Conservation (phyloP, 2,888 invertebrate species). For the Mystacides longicornis region DNA sequence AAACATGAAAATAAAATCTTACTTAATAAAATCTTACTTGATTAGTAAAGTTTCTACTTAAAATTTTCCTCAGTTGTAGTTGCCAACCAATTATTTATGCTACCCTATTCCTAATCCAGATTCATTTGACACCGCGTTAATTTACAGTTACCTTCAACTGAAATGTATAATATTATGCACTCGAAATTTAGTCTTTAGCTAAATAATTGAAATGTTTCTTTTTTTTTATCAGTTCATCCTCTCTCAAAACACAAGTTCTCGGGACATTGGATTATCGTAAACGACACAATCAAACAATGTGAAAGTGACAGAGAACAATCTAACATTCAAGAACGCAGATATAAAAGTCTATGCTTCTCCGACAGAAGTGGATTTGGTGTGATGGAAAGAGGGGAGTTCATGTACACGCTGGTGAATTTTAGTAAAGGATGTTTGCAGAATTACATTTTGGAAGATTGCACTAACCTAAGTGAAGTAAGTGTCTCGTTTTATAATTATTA, state of each 20-base stretch:
- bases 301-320: conserved; percentile 28
- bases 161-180: too few relatives aligned
- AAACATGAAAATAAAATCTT: too few relatives aligned
- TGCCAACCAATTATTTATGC: too few relatives aligned
- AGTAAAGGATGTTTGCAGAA: conserved; percentile 43
- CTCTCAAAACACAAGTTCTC: conserved; percentile 18
- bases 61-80: too few relatives aligned
- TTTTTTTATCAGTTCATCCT: conserved; percentile 19
- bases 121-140: too few relatives aligned
- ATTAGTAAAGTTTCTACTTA: too few relatives aligned
- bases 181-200: too few relatives aligned
- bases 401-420: conserved; percentile 41
- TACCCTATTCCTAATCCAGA: too few relatives aligned
- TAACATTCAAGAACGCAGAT: conserved; percentile 32
- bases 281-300: too few relatives aligned
- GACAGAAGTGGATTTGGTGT: conserved; percentile 29
- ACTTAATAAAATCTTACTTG: too few relatives aligned
- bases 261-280: conserved; percentile 36
- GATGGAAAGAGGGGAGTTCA: conserved; percentile 35
- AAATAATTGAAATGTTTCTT: background rate
- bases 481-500: too few relatives aligned
- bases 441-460: conserved; percentile 46
- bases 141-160: too few relatives aligned
- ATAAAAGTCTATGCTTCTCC: conserved; percentile 34
- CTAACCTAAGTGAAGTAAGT: conserved; percentile 46